phyloP scores from a whole-genome alignment of 2,113 vertebrate genomes.

The Grantiella picta region DNA sequence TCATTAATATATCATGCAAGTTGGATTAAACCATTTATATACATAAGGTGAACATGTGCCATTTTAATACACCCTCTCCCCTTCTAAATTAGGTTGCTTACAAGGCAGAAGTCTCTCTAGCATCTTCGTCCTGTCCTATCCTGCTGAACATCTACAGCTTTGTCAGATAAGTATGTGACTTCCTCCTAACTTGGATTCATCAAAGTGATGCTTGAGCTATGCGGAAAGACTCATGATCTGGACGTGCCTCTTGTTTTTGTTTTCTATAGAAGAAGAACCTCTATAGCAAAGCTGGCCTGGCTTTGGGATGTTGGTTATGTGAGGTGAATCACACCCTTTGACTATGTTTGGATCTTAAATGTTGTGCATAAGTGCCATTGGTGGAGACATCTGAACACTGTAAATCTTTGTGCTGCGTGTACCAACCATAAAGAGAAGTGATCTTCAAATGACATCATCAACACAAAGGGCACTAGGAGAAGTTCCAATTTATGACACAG shows the following conservation, averaged over 20 bases:
- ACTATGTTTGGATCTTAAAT: not conserved
- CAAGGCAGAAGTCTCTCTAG: not conserved
- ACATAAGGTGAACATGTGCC: not conserved
- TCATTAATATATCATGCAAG: not conserved
- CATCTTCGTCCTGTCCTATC: not conserved
- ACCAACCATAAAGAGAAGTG: not conserved
- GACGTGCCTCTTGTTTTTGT: not conserved
- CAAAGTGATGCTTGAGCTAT: not conserved
- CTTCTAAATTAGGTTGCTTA: not conserved
- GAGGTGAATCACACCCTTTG: not conserved
- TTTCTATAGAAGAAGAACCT: not conserved
- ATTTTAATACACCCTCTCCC: not conserved
- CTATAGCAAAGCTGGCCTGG: not conserved
- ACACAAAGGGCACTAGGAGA: constrained; percentile 49
- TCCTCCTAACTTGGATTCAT: not conserved
- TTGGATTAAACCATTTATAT: not conserved
- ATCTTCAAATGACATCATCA: constrained; percentile 62
- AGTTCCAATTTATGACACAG: constrained; percentile 22
- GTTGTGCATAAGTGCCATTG: not conserved
- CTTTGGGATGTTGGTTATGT: not conserved
- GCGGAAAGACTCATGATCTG: not conserved
- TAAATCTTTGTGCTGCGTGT: not conserved
- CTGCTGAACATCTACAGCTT: not conserved
- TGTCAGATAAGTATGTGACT: not conserved
- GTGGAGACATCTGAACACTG: not conserved